Evolutionary conservation across 1,140 invertebrate genomes (phyloP).

Genomic region (Diploscapter pachys): DNA sequence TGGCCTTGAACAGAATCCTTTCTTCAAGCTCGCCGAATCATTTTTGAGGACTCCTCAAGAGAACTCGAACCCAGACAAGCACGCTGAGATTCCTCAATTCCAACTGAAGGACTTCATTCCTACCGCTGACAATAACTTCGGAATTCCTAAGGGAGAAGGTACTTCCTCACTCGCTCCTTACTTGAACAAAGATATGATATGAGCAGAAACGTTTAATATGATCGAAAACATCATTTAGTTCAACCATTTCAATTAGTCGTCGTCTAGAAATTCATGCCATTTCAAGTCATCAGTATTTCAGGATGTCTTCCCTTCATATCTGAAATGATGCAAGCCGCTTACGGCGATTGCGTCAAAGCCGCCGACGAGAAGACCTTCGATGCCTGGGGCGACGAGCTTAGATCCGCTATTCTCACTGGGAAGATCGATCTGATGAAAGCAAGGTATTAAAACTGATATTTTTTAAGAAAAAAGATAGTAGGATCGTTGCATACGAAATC

Average conservation of each 20-base stretch:
- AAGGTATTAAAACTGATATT: conserved; percentile 35
- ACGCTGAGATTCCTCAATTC: conserved; percentile 9
- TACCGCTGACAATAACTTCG: conserved; percentile 50
- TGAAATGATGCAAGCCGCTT: conserved; percentile 57
- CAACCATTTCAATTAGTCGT: too few species aligned
- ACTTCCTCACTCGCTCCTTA: too few species aligned
- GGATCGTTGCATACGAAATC: too few species aligned
- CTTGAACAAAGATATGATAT: too few species aligned
- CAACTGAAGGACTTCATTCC: conserved; percentile 46
- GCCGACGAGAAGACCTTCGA: conserved; percentile 57
- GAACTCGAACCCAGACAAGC: not conserved
- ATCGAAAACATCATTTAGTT: too few species aligned
- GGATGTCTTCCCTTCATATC: conserved; percentile 57
- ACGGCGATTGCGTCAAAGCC: conserved; percentile 56
- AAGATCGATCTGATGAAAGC: conserved; percentile 54
- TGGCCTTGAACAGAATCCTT: not conserved
- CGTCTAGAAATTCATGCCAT: too few species aligned
- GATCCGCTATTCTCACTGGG: conserved; percentile 47
- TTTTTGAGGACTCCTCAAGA: not conserved
- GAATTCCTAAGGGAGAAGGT: conserved; percentile 41
- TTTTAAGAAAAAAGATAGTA: too few species aligned
- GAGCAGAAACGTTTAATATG: too few species aligned
- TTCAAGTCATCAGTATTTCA: too few species aligned
- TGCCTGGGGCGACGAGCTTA: conserved; percentile 54
- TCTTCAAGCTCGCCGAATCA: conserved; percentile 2